Evolutionary conservation across 2,888 invertebrate genomes (phyloP).

Genomic region (Dromius quadrimaculatus): DNA sequence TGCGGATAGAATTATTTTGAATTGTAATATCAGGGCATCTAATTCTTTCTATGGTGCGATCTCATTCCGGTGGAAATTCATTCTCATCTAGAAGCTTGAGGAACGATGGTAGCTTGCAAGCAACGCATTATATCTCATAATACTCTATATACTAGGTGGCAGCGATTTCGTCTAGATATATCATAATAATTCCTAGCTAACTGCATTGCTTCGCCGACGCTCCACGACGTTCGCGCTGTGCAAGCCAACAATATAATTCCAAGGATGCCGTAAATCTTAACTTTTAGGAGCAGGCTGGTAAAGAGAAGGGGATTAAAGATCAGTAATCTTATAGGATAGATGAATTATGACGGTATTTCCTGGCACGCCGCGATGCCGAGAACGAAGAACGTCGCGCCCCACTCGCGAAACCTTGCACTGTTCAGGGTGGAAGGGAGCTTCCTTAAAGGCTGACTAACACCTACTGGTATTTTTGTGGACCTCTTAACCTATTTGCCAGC

Average conservation of each 20-base stretch:
- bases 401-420: constrained; percentile 43
- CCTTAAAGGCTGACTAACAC: constrained; percentile 16
- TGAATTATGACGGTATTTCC: constrained; percentile 75
- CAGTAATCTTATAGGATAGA: constrained; percentile 79
- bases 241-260: constrained; percentile 76
- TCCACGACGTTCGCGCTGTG: constrained; percentile 58
- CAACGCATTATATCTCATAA: constrained; percentile 62
- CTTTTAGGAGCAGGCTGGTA: constrained; percentile 71
- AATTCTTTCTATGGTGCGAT: too few relatives aligned
- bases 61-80: too few relatives aligned
- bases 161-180: constrained; percentile 69
- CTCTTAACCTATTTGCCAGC: constrained; percentile 9
- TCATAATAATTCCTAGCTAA: constrained; percentile 69
- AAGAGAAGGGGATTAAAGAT: constrained; percentile 78
- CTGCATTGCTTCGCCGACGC: constrained; percentile 62
- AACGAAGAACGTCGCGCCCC: constrained; percentile 44
- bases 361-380: constrained; percentile 58
- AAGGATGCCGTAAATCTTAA: constrained; percentile 78
- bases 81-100: too few relatives aligned
- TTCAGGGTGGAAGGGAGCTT: too few relatives aligned
- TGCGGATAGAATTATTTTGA: too few relatives aligned
- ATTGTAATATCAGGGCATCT: too few relatives aligned
- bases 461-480: not conserved
- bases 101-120: not conserved
- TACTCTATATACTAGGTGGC: constrained; percentile 62